Evolutionary conservation across 2,888 invertebrate species (phyloP).

Genomic region (Brassicogethes aeneus): DNA sequence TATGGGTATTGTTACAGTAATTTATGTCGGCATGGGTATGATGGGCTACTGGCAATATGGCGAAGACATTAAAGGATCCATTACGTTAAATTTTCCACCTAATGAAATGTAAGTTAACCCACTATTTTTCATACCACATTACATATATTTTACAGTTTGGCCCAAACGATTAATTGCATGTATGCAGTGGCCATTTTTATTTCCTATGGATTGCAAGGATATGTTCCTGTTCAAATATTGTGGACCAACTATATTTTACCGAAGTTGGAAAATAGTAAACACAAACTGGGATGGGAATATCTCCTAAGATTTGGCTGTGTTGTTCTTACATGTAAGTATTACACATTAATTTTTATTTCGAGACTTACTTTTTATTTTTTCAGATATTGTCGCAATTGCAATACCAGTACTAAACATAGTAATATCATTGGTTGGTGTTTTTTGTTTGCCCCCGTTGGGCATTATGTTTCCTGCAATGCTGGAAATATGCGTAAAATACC

Average conservation of each 20-base stretch:
- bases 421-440: conserved; percentile 67
- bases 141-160: conserved; percentile 49
- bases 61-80: conserved; percentile 55
- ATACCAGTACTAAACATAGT: conserved; percentile 64
- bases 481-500: conserved; percentile 63
- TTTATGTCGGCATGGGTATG: conserved; percentile 74
- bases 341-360: no score
- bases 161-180: conserved; percentile 52
- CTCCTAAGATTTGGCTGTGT: conserved; percentile 35
- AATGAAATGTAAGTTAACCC: conserved; percentile 45
- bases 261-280: conserved; percentile 28
- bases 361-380: no score
- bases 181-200: conserved; percentile 67
- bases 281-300: conserved; percentile 33
- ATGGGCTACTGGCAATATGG: conserved; percentile 81
- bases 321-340: conserved; percentile 40
- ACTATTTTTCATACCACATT: no score
- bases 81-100: conserved; percentile 73
- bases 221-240: conserved; percentile 76
- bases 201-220: conserved; percentile 80
- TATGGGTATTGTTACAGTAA: conserved; percentile 64
- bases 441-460: conserved; percentile 63
- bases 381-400: conserved; percentile 64
- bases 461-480: conserved; percentile 68
- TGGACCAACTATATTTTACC: conserved; percentile 48